Conservation (phyloP, 2,113 vertebrate species). For the Ramphastos sulfuratus region DNA sequence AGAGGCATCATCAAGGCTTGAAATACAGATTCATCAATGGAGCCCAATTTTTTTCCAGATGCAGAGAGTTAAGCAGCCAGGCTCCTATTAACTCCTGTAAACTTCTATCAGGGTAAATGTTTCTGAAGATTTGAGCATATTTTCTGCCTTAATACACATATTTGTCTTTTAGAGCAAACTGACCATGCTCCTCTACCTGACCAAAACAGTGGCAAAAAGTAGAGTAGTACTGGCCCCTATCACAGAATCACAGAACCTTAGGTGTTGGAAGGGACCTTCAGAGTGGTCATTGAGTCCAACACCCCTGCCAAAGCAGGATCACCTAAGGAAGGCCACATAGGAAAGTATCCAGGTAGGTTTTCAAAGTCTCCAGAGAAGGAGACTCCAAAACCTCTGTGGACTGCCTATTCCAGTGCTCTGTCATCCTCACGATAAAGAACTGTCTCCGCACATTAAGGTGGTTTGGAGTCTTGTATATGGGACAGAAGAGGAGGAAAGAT, state of each 20-base stretch:
- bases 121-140: background rate
- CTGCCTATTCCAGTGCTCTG: too few relatives aligned
- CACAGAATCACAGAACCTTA: too few relatives aligned
- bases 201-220: rapidly evolving
- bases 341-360: too few relatives aligned
- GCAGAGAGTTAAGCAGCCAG: background rate
- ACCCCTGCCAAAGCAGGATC: too few relatives aligned
- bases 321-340: too few relatives aligned
- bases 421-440: too few relatives aligned
- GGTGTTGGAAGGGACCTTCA: too few relatives aligned
- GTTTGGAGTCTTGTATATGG: background rate
- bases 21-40: background rate
- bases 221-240: background rate
- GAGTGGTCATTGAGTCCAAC: too few relatives aligned
- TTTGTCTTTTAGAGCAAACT: background rate
- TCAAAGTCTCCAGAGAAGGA: too few relatives aligned
- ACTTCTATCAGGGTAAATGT: background rate
- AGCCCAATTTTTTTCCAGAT: background rate
- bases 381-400: too few relatives aligned
- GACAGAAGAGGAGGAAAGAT: background rate
- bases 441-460: background rate
- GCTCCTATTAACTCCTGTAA: background rate
- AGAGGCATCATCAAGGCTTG: background rate
- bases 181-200: background rate
- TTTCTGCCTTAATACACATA: background rate